These are phyloP conservation scores for Aporophyla lueneburgensis DNA, from an alignment of 2,888 invertebrate species.

Conservation along the genomic window DNA sequence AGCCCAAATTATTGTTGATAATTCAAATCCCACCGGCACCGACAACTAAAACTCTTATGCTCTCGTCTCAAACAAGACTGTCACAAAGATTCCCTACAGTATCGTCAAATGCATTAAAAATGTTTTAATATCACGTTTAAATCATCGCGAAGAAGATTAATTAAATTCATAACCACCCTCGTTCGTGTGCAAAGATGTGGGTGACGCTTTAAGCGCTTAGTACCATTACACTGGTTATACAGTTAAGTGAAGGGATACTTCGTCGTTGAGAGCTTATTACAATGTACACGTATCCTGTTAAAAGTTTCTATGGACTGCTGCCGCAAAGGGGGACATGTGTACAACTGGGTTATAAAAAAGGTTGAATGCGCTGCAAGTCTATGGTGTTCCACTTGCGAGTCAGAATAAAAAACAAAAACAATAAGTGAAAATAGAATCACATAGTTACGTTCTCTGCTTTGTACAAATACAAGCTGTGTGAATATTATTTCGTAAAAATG, in stretches of 20 bases:
- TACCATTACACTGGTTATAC: conserved; percentile 59
- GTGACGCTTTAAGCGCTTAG: conserved; percentile 69
- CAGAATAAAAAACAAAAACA: conserved; percentile 17
- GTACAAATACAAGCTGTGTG: background rate
- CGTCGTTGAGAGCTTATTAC: conserved; percentile 23
- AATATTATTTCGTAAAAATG: conserved; percentile 2
- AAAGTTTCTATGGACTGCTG: conserved; percentile 31
- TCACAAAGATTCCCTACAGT: conserved; percentile 7
- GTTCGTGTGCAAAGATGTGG: conserved; percentile 75
- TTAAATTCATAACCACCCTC: conserved; percentile 82
- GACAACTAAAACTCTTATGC: background rate
- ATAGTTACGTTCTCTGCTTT: background rate
- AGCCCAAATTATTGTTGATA: no score
- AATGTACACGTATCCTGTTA: conserved; percentile 28
- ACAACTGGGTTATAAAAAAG: conserved; percentile 26
- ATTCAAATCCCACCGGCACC: background rate
- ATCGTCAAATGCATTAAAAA: conserved; percentile 53
- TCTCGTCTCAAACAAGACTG: conserved; percentile 2
- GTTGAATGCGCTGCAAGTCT: conserved; percentile 7
- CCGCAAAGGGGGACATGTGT: conserved; percentile 8
- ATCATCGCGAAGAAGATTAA: conserved; percentile 75
- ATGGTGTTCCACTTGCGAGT: background rate
- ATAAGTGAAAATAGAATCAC: conserved; percentile 14
- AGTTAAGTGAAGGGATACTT: conserved; percentile 32
- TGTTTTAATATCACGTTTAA: conserved; percentile 70